Conservation (phyloP, 2,888 invertebrate genomes). For the Helobdella robusta region DNA sequence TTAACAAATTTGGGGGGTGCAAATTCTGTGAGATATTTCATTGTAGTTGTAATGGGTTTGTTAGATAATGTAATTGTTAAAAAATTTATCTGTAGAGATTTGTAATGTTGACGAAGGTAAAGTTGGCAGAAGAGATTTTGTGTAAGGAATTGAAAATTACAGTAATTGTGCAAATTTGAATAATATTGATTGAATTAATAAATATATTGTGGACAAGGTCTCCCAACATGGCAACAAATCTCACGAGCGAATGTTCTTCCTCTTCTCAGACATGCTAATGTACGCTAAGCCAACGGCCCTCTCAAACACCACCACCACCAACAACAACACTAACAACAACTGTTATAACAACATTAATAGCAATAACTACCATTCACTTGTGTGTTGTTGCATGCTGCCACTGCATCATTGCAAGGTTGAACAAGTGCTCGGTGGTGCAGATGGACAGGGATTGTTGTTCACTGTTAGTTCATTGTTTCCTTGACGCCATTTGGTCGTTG, state of each 20-base stretch:
- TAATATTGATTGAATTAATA: no score
- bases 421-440: conserved; percentile 32
- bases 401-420: conserved; percentile 61
- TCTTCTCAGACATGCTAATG: conserved; percentile 65
- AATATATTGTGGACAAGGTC: no score
- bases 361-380: conserved; percentile 53
- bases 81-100: no score
- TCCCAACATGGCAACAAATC: conserved; percentile 44
- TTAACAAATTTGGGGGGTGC: no score
- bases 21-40: no score
- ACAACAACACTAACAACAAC: neutral
- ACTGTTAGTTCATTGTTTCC: conserved; percentile 26
- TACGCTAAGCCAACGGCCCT: conserved; percentile 61
- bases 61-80: no score
- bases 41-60: no score
- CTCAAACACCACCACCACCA: conserved; percentile 40
- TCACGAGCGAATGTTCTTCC: conserved; percentile 59
- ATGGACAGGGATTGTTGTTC: conserved; percentile 33
- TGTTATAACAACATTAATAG: conserved; percentile 35
- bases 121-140: no score
- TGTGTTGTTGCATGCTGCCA: conserved; percentile 62
- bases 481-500: neutral
- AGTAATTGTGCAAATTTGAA: no score
- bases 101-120: no score
- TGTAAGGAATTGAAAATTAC: no score